Conservation (phyloP, 1,140 invertebrate genomes). For the Drosophila neocordata region DNA sequence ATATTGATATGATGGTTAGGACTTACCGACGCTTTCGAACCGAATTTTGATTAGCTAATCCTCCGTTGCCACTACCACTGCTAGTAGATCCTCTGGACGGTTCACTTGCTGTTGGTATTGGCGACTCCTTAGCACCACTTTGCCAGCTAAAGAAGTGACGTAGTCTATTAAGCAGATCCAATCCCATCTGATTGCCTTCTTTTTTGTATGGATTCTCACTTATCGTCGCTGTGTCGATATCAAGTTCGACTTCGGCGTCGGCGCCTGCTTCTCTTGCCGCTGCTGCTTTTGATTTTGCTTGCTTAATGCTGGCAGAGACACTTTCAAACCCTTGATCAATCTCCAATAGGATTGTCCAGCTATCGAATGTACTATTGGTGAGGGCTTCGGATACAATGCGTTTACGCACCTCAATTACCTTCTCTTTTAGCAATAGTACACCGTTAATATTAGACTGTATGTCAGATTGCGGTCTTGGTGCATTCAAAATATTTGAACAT, state of each 20-base stretch:
- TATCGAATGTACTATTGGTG: neutral
- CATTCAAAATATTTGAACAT: neutral
- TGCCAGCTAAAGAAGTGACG: slow-evolving; percentile 45
- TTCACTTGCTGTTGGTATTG: neutral
- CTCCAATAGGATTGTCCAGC: neutral
- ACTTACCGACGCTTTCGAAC: neutral
- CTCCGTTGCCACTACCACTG: neutral
- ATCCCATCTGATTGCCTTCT: slow-evolving; percentile 49
- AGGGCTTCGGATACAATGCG: neutral
- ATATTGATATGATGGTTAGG: no score
- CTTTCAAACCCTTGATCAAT: neutral
- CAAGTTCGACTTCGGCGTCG: no score
- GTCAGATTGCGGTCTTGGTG: neutral
- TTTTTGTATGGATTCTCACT: neutral
- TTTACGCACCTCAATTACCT: neutral
- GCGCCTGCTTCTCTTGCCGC: neutral
- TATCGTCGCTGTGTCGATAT: neutral
- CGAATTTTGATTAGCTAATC: neutral
- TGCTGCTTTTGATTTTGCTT: neutral
- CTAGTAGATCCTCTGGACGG: neutral
- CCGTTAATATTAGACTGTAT: neutral
- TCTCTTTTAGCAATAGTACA: neutral
- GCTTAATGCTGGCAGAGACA: neutral
- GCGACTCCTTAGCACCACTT: slow-evolving; percentile 24
- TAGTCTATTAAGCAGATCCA: slow-evolving; percentile 49